Percentiles rank a stretch among this genome's conserved stretches.
These are phyloP conservation scores for Numenius arquata DNA, from an alignment of 2,113 vertebrate genomes.

Conservation along the genomic window DNA sequence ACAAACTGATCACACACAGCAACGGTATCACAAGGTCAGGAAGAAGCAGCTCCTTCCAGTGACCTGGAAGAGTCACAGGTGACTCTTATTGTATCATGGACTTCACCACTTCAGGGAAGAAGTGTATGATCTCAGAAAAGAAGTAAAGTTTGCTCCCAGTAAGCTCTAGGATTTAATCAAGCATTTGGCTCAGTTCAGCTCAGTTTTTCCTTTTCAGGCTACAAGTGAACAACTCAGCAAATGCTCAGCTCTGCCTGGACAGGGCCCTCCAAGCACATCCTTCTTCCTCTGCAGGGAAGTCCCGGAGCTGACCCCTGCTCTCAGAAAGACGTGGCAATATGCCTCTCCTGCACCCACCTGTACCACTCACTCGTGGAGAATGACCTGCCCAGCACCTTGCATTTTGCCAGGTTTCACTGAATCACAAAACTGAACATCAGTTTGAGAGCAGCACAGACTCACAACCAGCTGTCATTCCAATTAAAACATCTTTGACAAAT, in stretches of 20 bases:
- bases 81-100: neutral
- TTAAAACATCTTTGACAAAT: neutral
- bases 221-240: neutral
- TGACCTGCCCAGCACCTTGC: accelerated
- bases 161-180: neutral
- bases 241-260: neutral
- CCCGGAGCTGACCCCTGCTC: neutral
- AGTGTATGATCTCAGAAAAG: neutral
- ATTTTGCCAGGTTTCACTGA: neutral
- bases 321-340: neutral
- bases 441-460: neutral
- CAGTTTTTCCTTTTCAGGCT: neutral
- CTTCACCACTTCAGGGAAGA: neutral
- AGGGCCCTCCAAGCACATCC: neutral
- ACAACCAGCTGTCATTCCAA: neutral
- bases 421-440: neutral
- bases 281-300: neutral
- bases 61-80: neutral
- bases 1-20: neutral
- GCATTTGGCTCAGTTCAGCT: neutral
- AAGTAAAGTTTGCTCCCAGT: neutral
- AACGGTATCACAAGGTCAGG: neutral
- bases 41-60: neutral
- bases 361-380: accelerated
- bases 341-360: accelerated